Conservation (phyloP, 2,113 vertebrate species). For the Pholis gunnellus region DNA sequence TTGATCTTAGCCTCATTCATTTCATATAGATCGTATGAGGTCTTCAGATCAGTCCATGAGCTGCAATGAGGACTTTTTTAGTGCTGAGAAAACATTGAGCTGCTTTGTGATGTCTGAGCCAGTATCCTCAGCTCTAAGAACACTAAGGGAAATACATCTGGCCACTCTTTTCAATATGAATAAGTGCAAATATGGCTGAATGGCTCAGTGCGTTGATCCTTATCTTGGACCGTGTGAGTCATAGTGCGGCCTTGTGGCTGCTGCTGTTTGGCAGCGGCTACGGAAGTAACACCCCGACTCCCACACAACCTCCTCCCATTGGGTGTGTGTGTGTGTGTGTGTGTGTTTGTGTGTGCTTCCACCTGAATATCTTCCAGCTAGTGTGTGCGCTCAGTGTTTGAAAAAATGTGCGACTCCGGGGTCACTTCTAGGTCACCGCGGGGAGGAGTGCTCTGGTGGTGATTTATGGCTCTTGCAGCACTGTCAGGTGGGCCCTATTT, state of each 20-base stretch:
- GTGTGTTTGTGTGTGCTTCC: slow-evolving; percentile 1
- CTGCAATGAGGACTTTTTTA: neutral
- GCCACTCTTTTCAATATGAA: neutral
- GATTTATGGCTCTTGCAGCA: slow-evolving; percentile 78
- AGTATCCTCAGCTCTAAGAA: neutral
- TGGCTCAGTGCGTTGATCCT: neutral
- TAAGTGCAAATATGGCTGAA: neutral
- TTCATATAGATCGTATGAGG: neutral
- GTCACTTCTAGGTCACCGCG: slow-evolving; percentile 69
- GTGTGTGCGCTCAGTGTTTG: slow-evolving; percentile 26
- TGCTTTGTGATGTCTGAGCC: neutral
- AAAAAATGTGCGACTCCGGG: slow-evolving; percentile 26
- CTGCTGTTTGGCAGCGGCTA: slow-evolving; percentile 3
- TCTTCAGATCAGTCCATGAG: neutral
- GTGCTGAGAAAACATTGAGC: neutral
- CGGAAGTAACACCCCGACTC: slow-evolving; percentile 16
- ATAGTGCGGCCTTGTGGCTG: neutral
- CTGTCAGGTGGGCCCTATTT: slow-evolving; percentile 70
- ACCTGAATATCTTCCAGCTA: neutral
- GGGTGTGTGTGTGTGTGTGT: slow-evolving; percentile 1
- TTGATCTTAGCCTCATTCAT: no score
- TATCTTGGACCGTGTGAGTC: neutral
- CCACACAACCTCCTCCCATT: slow-evolving; percentile 8
- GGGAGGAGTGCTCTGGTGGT: slow-evolving; percentile 64
- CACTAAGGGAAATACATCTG: neutral